These are phyloP conservation scores for Trochalopteron elliotii DNA, from an alignment of 2,113 vertebrate species.

Conservation along the genomic window DNA sequence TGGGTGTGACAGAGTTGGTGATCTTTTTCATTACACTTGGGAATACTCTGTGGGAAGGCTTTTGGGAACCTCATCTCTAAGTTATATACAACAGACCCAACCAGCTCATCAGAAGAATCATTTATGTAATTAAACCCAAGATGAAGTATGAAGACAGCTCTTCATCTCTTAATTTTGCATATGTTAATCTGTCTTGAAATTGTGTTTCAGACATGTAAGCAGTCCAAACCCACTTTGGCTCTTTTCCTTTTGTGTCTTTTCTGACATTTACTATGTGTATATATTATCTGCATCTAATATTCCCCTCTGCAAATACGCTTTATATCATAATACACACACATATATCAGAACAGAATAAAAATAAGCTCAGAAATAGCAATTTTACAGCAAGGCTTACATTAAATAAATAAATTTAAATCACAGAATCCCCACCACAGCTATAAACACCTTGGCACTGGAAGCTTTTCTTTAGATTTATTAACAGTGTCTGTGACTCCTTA, in stretches of 20 bases:
- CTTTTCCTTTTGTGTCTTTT: not conserved
- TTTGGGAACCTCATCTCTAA: not conserved
- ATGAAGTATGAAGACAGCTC: not conserved
- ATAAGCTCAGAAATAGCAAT: not conserved
- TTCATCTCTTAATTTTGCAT: not conserved
- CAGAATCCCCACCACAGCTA: not conserved
- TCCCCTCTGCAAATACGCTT: not conserved
- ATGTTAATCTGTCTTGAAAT: not conserved
- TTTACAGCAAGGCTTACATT: not conserved
- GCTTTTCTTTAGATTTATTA: not conserved
- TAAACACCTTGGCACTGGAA: not conserved
- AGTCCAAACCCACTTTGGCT: not conserved
- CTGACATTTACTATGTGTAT: not conserved
- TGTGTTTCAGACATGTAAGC: not conserved
- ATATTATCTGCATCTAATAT: not conserved
- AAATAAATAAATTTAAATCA: not conserved
- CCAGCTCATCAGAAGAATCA: not conserved
- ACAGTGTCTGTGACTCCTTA: not conserved
- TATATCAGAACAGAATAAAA: not conserved
- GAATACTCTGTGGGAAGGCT: not conserved
- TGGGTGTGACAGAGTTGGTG: not conserved
- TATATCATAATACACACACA: not conserved
- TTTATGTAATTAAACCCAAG: not conserved
- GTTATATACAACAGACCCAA: not conserved
- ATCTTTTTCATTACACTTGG: not conserved